Conservation (phyloP, 1,140 invertebrate genomes). For the Hylaeus anthracinus region DNA sequence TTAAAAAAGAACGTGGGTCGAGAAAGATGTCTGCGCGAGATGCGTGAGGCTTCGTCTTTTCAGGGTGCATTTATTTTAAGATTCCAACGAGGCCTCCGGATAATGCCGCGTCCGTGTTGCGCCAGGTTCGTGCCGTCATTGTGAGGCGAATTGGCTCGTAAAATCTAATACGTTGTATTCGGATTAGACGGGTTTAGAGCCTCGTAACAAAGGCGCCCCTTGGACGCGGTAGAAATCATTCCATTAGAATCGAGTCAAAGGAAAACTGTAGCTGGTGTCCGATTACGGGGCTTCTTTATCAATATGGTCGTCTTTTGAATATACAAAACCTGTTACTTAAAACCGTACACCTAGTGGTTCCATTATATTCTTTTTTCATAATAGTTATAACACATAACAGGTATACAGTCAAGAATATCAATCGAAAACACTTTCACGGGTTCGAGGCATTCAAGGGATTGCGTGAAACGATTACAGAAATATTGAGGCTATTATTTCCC, state of each 20-base stretch:
- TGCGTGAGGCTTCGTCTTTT: not conserved
- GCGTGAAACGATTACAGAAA: too few relatives aligned
- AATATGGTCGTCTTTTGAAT: not conserved
- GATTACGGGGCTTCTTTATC: conserved; percentile 36
- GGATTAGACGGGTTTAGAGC: conserved; percentile 58
- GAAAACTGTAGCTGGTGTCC: conserved; percentile 28
- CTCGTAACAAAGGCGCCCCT: conserved; percentile 41
- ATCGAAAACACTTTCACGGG: too few relatives aligned
- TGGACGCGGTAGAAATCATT: conserved; percentile 40
- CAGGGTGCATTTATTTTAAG: conserved; percentile 25
- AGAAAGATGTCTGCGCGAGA: not conserved
- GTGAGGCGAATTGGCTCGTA: conserved; percentile 57
- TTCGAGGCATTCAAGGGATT: too few relatives aligned
- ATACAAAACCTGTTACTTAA: not conserved
- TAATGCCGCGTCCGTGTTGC: conserved; percentile 12
- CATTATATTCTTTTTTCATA: too few relatives aligned
- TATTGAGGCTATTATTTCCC: too few relatives aligned
- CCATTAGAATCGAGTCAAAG: conserved; percentile 2
- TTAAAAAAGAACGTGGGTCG: not conserved
- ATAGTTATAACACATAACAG: too few relatives aligned
- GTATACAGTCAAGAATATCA: too few relatives aligned
- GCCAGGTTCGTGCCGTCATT: conserved; percentile 36
- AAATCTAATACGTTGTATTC: conserved; percentile 60
- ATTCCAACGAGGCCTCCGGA: conserved; percentile 11
- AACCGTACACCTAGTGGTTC: too few relatives aligned